These are phyloP conservation scores for Battus philenor DNA, from an alignment of 1,140 invertebrate genomes.

Conservation along the genomic window DNA sequence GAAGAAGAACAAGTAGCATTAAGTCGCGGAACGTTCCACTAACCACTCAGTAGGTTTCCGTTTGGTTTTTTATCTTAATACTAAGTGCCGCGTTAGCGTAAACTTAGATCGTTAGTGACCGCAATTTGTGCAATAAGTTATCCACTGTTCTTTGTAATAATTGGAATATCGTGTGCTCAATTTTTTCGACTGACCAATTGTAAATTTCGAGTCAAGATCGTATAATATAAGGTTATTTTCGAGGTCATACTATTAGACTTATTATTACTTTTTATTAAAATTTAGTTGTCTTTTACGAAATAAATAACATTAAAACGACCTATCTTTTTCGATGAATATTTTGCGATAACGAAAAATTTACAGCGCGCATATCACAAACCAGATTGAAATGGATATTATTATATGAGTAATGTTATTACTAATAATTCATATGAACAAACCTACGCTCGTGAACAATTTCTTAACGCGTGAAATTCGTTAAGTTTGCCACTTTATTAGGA, in stretches of 20 bases:
- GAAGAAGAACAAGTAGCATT: conserved; percentile 41
- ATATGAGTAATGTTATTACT: conserved; percentile 7
- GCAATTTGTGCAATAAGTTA: conserved; percentile 70
- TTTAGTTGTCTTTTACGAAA: too few relatives aligned
- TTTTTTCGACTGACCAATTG: conserved; percentile 72
- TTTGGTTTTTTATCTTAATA: conserved; percentile 40
- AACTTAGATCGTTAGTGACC: conserved; percentile 58
- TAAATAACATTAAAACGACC: background rate
- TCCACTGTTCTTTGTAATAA: conserved; percentile 55
- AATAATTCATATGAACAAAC: conserved; percentile 2
- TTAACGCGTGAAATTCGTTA: too few relatives aligned
- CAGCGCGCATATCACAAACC: conserved; percentile 21
- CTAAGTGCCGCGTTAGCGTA: conserved; percentile 52
- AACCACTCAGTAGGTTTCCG: conserved; percentile 39
- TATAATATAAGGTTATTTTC: conserved; percentile 25
- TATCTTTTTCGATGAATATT: conserved; percentile 1
- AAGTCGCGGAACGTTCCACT: conserved; percentile 54
- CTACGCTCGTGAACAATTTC: background rate
- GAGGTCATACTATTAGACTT: conserved; percentile 23
- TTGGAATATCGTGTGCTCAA: conserved; percentile 65
- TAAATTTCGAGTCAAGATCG: conserved; percentile 32
- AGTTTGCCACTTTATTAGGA: too few relatives aligned
- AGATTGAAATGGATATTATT: conserved; percentile 6
- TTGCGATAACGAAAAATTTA: conserved; percentile 1
- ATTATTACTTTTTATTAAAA: conserved; percentile 1